These are phyloP conservation scores for Todiramphus saurophagus DNA, from an alignment of 2,113 vertebrate species.

Conservation along the genomic window DNA sequence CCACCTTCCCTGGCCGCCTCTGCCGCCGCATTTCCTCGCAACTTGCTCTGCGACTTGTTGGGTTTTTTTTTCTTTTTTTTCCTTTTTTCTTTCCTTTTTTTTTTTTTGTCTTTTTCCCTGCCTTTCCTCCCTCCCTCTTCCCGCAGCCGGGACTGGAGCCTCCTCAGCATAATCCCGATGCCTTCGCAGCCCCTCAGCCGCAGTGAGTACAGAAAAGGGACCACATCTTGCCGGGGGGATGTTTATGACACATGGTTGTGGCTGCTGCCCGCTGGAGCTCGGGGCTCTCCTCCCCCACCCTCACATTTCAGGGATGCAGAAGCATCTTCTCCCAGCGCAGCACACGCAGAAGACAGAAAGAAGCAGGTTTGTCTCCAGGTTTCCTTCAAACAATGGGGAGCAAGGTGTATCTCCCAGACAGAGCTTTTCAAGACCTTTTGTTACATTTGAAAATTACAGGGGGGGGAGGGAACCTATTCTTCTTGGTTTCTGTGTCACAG, in stretches of 20 bases:
- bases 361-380: not conserved
- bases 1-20: not conserved
- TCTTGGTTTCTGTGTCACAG: not conserved
- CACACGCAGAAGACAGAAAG: not conserved
- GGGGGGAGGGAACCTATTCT: not conserved
- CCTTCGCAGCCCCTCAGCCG: not conserved
- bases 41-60: not conserved
- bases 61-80: too few relatives aligned
- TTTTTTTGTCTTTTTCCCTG: not conserved
- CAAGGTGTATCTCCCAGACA: not conserved
- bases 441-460: not conserved
- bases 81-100: too few relatives aligned
- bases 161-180: not conserved
- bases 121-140: not conserved
- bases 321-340: not conserved
- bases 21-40: not conserved
- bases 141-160: not conserved
- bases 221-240: not conserved
- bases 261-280: not conserved
- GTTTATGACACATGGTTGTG: not conserved
- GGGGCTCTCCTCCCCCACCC: not conserved
- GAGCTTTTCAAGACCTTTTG: not conserved
- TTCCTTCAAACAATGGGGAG: not conserved
- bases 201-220: constrained; percentile 12
- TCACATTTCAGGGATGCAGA: not conserved